phyloP scores from a whole-genome alignment of 2,888 invertebrate genomes.

The Euphydryas editha region DNA sequence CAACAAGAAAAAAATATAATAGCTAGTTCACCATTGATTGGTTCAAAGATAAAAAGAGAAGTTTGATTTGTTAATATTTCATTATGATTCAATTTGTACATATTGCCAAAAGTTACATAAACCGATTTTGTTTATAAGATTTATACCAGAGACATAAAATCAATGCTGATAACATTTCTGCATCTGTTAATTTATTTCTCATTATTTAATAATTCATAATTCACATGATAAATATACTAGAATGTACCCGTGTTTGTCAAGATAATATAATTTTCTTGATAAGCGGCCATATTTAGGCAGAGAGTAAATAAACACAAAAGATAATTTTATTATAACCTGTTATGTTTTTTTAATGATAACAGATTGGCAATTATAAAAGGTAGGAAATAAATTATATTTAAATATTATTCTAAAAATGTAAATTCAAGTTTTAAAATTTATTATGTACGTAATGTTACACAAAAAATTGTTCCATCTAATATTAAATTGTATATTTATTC shows the following conservation, averaged over 20 bases:
- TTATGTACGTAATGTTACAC: no score
- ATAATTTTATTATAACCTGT: conserved; percentile 3
- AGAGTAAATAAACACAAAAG: conserved; percentile 9
- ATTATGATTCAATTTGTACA: no score
- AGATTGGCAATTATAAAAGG: no score
- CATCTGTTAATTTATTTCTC: no score
- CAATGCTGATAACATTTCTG: neutral
- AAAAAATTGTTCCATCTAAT: no score
- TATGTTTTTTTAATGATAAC: neutral
- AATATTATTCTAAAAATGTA: no score
- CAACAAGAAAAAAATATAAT: conserved; percentile 6
- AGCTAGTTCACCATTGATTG: neutral
- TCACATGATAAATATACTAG: neutral
- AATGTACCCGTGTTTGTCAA: neutral
- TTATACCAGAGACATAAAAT: neutral
- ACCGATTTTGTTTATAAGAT: neutral
- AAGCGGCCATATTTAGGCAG: conserved; percentile 7
- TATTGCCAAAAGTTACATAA: neutral
- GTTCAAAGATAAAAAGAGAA: neutral
- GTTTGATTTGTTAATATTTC: neutral
- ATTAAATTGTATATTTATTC: no score
- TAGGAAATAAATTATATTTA: no score
- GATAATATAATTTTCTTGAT: conserved; percentile 7
- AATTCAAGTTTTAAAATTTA: no score
- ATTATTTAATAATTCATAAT: neutral